A percentile compares a stretch with the other conserved stretches of the same genome.
Evolutionary conservation across 2,888 invertebrate genomes (phyloP).

Genomic region (Apomyelois bistriatella): DNA sequence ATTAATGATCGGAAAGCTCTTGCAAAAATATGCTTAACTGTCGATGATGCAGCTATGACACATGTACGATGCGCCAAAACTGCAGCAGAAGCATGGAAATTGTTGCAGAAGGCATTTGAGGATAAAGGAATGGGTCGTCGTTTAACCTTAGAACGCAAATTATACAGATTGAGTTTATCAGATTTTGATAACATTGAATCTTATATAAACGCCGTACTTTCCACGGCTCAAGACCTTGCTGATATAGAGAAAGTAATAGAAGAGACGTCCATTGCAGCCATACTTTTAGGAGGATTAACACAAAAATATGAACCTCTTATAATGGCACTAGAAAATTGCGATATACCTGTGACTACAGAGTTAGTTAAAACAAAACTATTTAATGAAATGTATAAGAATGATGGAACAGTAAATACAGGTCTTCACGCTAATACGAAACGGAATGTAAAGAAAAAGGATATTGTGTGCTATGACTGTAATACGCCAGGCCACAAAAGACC

Average conservation of each 20-base stretch:
- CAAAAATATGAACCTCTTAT: conserved; percentile 10
- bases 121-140: not conserved
- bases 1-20: not conserved
- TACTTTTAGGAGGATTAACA: conserved; percentile 9
- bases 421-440: too few relatives aligned
- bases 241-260: conserved; percentile 13
- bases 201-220: conserved; percentile 9
- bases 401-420: too few relatives aligned
- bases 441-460: too few relatives aligned
- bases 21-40: not conserved
- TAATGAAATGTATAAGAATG: too few relatives aligned
- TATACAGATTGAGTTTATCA: conserved; percentile 7
- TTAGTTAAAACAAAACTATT: too few relatives aligned
- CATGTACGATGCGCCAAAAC: not conserved
- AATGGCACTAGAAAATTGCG: conserved; percentile 7
- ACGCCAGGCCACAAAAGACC: too few relatives aligned
- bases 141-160: not conserved
- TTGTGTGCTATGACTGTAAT: too few relatives aligned
- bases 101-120: not conserved
- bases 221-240: conserved; percentile 8
- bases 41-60: not conserved
- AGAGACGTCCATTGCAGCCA: conserved; percentile 11
- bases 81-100: not conserved
- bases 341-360: not conserved
- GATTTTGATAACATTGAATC: conserved; percentile 11